Conservation (phyloP, 2,113 vertebrate genomes). For the Pteronura brasiliensis region DNA sequence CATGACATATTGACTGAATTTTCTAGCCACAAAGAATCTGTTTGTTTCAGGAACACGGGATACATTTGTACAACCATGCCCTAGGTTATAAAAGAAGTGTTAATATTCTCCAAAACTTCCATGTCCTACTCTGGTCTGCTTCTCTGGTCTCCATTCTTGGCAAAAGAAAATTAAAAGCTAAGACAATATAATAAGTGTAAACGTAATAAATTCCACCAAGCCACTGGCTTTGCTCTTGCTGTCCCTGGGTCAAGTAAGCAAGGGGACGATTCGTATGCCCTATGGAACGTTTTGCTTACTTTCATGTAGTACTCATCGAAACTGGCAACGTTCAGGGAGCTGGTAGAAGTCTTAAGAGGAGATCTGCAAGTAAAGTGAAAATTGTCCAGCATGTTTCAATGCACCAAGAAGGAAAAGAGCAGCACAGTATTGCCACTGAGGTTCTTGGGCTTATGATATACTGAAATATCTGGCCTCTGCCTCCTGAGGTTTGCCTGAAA, state of each 20-base stretch:
- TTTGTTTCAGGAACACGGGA: background rate
- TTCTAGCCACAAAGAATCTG: background rate
- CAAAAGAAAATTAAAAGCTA: background rate
- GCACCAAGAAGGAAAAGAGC: background rate
- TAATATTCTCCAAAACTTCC: background rate
- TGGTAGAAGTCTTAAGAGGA: background rate
- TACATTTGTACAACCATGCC: background rate
- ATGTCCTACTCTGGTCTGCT: too few species aligned
- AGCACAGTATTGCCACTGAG: fast-evolving
- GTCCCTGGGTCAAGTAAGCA: too few species aligned
- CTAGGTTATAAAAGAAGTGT: background rate
- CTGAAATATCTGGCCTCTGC: background rate
- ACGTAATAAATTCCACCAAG: background rate
- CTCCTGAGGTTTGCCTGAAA: background rate
- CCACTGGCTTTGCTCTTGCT: background rate
- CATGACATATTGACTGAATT: background rate
- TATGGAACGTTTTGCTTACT: background rate
- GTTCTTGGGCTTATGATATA: background rate
- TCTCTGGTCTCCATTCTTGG: background rate
- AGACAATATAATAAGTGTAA: background rate
- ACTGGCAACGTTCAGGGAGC: too few species aligned
- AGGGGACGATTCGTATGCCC: background rate
- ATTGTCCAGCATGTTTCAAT: background rate
- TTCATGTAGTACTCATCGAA: fast-evolving
- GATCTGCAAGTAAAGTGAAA: too few species aligned